A percentile compares a stretch with the other conserved stretches of the same genome.
phyloP scores from a whole-genome alignment of 1,140 invertebrate species.

The Rhagoletis zephyria region DNA sequence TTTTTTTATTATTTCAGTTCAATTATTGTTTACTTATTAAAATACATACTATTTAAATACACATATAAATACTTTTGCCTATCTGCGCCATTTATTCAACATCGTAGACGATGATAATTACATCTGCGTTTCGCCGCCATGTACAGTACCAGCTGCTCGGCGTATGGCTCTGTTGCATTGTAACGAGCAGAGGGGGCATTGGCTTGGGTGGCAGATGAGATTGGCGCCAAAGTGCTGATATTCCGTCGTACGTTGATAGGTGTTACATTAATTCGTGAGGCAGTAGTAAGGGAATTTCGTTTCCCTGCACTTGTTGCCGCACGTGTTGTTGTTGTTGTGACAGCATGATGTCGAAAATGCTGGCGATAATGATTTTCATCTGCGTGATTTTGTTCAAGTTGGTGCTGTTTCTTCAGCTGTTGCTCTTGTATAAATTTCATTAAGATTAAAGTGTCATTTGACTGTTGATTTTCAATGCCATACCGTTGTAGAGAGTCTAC shows the following conservation, averaged over 20 bases:
- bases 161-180: neutral
- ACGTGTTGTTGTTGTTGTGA: slow-evolving; percentile 2
- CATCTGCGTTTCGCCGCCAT: slow-evolving; percentile 11
- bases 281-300: neutral
- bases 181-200: neutral
- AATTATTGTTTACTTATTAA: too few species aligned
- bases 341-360: neutral
- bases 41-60: too few species aligned
- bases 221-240: neutral
- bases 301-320: neutral
- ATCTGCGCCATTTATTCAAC: neutral
- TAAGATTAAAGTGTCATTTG: neutral
- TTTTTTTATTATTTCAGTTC: too few species aligned
- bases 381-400: neutral
- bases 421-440: slow-evolving; percentile 23
- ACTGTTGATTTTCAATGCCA: neutral
- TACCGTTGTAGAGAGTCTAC: neutral
- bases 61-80: too few species aligned
- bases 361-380: neutral
- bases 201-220: neutral
- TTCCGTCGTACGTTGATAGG: neutral
- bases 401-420: slow-evolving; percentile 5
- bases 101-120: neutral
- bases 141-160: neutral
- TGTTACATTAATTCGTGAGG: neutral